Evolutionary conservation across 1,140 invertebrate genomes (phyloP).

Genomic region (Cydia pomonella): DNA sequence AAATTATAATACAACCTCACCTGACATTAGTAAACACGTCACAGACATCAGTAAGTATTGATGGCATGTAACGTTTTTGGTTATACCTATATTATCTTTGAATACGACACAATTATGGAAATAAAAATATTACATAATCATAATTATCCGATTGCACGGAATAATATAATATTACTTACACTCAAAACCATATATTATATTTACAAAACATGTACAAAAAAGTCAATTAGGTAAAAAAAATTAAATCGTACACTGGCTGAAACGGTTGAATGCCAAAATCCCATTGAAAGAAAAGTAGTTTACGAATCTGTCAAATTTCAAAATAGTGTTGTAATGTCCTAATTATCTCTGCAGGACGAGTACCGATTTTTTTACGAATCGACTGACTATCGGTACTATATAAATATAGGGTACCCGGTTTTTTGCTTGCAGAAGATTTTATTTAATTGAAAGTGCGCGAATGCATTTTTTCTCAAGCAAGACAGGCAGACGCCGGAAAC

Average conservation of each 20-base stretch:
- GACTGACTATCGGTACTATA: neutral
- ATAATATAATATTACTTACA: neutral
- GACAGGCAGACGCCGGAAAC: constrained; percentile 64
- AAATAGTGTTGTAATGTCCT: constrained; percentile 57
- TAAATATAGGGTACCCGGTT: constrained; percentile 1
- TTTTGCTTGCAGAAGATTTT: neutral
- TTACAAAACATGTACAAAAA: neutral
- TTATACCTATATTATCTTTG: too few relatives aligned
- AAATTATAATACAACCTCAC: too few relatives aligned
- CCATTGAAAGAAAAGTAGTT: neutral
- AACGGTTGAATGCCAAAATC: constrained; percentile 5
- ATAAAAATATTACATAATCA: neutral
- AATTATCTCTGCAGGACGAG: neutral
- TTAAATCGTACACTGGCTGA: neutral
- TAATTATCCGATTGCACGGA: neutral
- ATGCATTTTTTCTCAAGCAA: constrained; percentile 57
- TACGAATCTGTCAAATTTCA: constrained; percentile 43
- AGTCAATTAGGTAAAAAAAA: neutral
- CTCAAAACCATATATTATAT: neutral
- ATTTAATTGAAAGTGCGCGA: constrained; percentile 43
- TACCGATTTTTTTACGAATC: constrained; percentile 3
- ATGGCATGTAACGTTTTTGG: too few relatives aligned
- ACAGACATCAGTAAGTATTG: too few relatives aligned
- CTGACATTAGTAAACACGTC: too few relatives aligned
- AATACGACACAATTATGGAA: too few relatives aligned